Base-by-base conservation (phyloP, 2,113 vertebrate species). In the Malurus cyaneus region DNA sequence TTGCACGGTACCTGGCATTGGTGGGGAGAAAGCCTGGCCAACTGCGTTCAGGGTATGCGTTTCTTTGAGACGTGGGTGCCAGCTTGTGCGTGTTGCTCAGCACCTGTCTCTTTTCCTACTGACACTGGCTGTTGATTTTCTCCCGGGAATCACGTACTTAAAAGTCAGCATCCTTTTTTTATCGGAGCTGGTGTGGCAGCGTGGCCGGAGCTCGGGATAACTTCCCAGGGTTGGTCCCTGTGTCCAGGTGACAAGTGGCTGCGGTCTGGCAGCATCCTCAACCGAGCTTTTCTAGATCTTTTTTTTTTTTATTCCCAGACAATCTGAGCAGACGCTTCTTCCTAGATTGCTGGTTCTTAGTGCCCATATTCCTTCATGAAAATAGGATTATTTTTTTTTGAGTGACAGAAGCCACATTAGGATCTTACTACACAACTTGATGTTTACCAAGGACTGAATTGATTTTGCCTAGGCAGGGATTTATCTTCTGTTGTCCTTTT, bases 21-120 rank as follows among this genome's bases (percentile, higher is more conserved):
- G n/a, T n/a, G 19, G 47, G 31, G 11, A 39, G 0, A 1, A 14
- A 32, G 15, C 4, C 46, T 14, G 47, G 13, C 14, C 19, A 20
- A 0, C 29, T 44, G 57, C 5, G 13, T 18, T 49, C 17, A 2
- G 69, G 80, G 39, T 4, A 34, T 54, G 65, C 23, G 16, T 42
- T 41, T 47, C 14, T 49, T 39, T 12, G 62, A 36, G 79, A 46
- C 7, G 81, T 10, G 36, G 21, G 4, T 72, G 57, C 49, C 61
- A 12, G 60, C 18, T 18, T 36, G 71, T 9, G 20, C 34, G 73
- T 29, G 34, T 19, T 86, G 61, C 87, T 74, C 66, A 25, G 81
- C 73, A 24, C 41, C 47, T 28, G 76, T 39, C 46, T 34, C 59
- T 56, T 50, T 57, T 18, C 47, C 18, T 34, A 42, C 71, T 32